Evolutionary conservation across 23 tunicate species (phyloP).

Genomic region (Oikopleura vanhoeffeni): DNA sequence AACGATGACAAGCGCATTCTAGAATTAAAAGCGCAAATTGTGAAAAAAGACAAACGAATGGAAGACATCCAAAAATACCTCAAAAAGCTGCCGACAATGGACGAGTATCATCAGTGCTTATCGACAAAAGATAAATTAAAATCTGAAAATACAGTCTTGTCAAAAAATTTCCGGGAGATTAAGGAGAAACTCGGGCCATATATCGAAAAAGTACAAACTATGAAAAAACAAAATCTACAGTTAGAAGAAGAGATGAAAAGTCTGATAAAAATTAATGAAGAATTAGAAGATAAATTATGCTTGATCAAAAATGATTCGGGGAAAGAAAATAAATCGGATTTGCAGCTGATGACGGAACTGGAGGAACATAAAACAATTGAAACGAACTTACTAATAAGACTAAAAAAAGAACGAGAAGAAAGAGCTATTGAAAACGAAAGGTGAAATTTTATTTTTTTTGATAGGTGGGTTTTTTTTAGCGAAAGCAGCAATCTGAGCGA

Average conservation of each 20-base stretch:
- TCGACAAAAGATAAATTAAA: background rate
- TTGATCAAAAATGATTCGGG: background rate
- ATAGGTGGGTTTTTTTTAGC: too few species aligned
- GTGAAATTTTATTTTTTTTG: background rate
- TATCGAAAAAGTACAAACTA: background rate
- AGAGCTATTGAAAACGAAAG: background rate
- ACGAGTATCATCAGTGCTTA: background rate
- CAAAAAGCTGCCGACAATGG: conserved; percentile 9
- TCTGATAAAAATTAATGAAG: background rate
- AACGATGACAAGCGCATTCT: background rate
- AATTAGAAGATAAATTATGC: background rate
- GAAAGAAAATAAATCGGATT: background rate
- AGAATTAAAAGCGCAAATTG: background rate
- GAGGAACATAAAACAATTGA: background rate
- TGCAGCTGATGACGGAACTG: background rate
- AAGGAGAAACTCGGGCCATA: conserved; percentile 5
- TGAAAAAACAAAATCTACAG: background rate
- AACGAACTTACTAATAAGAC: background rate
- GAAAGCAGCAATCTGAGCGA: too few species aligned
- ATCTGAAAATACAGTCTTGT: background rate
- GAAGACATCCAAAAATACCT: background rate
- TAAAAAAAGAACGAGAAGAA: background rate
- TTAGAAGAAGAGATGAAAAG: background rate
- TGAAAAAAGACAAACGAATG: conserved; percentile 6
- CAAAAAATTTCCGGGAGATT: background rate